Evolutionary conservation across 23 tunicate genomes (phyloP).

Genomic region (Halocynthia aurantium): DNA sequence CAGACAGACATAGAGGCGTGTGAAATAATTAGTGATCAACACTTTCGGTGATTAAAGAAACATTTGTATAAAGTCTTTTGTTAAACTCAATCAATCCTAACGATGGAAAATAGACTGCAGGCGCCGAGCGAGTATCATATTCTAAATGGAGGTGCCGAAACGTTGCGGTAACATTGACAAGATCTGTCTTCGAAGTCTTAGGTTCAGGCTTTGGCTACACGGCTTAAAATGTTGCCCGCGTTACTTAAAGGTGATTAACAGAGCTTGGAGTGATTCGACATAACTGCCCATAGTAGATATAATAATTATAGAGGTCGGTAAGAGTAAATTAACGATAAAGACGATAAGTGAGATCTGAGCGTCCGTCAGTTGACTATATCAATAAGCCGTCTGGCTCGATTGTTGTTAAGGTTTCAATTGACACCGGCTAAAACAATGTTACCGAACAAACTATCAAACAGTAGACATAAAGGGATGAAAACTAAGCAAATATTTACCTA

Average conservation of each 20-base stretch:
- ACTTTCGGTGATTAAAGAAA: conserved; percentile 7
- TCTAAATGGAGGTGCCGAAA: background rate
- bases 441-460: too few species aligned
- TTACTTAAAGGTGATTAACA: too few species aligned
- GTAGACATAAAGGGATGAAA: background rate
- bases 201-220: too few species aligned
- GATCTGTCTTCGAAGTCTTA: too few species aligned
- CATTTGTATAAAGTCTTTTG: conserved; percentile 12
- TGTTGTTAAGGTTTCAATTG: background rate
- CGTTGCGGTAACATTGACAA: too few species aligned
- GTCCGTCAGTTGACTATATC: background rate
- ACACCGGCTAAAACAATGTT: too few species aligned
- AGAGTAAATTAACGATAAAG: too few species aligned
- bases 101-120: conserved; percentile 8
- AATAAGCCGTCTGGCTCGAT: background rate
- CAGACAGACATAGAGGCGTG: conserved; percentile 24
- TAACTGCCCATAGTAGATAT: too few species aligned
- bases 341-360: background rate
- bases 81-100: background rate
- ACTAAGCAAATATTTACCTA: conserved; percentile 34
- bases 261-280: too few species aligned
- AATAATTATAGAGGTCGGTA: too few species aligned
- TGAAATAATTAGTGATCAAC: conserved; percentile 27
- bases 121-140: conserved; percentile 23
- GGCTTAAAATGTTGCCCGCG: too few species aligned